Evolutionary conservation across 2,797 vertebrate species (phyloP), one percentile per base, ranked within the genome.

Genomic region (Helostoma temminkii): DNA sequence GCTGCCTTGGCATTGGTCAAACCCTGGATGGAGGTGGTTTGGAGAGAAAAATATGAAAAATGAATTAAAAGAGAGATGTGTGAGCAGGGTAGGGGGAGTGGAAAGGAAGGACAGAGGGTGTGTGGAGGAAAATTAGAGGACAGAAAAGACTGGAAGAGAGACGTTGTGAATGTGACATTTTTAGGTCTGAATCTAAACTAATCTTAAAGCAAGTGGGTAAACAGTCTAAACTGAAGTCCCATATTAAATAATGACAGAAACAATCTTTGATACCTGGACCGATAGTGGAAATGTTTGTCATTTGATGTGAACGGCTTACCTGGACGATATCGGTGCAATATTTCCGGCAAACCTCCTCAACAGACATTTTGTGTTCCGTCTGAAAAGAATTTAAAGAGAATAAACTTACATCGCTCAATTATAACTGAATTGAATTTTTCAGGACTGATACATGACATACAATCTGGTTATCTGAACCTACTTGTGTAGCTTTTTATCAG

Each of bases 281-380:
- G 18, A 56, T 16, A 7, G 9, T 34, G 3, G 19, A 19, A 53
- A 30, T 15, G 30, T 21, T 52, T 22, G 9, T 46, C 37, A 30
- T 43, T 3, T 19, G 24, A 52, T 34, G 6, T 25, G 18, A 57
- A 12, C 2, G 26, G 60, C 89, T 48, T 41, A 97, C 96, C 95
- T 98, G 96, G 42, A 98, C 96, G 0, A 96, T 96, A 80, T 98
- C 96, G 0, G 96, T 97, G 89, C 74, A 95, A 91, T 94, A 96
- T 63, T 97, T 98, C 74, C 94, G 76, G 89, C 96, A 97, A 41
- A 96, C 95, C 61, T 98, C 96, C 74, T 98, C 96, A 6, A 97
- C 91, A 0, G 96, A 97, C 96, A 98, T 97, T 93, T 96, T 98
- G 92, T 98, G 96, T 90, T 98, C 96, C 0, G 95, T 97, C 96